A percentile compares a stretch with the other conserved stretches of the same genome.
phyloP scores from a whole-genome alignment of 2,113 vertebrate species.

The Boulengerochromis microlepis region DNA sequence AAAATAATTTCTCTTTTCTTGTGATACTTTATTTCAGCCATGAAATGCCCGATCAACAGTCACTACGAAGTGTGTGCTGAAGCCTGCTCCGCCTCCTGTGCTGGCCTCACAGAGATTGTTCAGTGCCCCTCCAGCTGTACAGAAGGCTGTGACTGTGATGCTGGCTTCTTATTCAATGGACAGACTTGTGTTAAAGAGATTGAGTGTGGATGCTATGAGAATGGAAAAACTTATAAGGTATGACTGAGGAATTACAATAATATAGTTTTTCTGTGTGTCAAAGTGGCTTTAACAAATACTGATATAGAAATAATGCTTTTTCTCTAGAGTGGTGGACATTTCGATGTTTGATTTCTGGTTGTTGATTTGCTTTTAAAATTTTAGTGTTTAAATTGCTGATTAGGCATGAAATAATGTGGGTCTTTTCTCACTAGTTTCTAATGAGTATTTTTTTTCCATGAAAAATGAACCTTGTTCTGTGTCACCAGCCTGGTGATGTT shows the following conservation, averaged over 20 bases:
- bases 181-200: constrained; percentile 57
- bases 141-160: constrained; percentile 78
- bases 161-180: constrained; percentile 62
- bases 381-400: not conserved
- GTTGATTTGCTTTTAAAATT: not conserved
- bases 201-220: constrained; percentile 74
- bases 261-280: not conserved
- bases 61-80: constrained; percentile 74
- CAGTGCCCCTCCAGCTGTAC: constrained; percentile 54
- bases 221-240: constrained; percentile 73
- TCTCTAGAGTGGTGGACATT: not conserved
- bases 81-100: constrained; percentile 62
- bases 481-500: constrained; percentile 61
- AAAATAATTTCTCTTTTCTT: not conserved
- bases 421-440: not conserved
- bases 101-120: constrained; percentile 20
- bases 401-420: not conserved
- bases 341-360: not conserved
- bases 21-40: constrained; percentile 41
- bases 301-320: not conserved
- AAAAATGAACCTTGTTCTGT: not conserved
- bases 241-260: not conserved
- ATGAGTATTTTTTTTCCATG: not conserved
- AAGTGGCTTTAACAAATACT: not conserved
- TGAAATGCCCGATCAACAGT: constrained; percentile 72